Conservation (phyloP, 1,140 invertebrate genomes). For the Aricia agestis region DNA sequence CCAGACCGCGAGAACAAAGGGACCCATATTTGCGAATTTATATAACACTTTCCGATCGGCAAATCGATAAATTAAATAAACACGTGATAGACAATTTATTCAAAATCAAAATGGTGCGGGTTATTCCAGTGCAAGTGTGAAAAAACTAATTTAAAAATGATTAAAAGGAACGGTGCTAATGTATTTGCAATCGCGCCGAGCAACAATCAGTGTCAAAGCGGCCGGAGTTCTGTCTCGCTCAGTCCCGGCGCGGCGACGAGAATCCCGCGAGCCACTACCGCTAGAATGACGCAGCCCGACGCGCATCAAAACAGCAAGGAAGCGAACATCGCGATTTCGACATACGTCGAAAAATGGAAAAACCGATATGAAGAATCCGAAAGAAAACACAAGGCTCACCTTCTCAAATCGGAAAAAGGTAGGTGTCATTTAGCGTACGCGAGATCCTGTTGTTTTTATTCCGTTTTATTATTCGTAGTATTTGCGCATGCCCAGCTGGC, state of each 20-base stretch:
- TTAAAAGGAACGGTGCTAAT: slow-evolving; percentile 75
- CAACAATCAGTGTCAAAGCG: slow-evolving; percentile 71
- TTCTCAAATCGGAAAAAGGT: slow-evolving; percentile 83
- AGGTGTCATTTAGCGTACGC: slow-evolving; percentile 53
- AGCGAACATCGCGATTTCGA: slow-evolving; percentile 61
- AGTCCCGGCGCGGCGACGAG: slow-evolving; percentile 60
- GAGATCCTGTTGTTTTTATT: slow-evolving; percentile 46
- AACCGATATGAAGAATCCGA: slow-evolving; percentile 82
- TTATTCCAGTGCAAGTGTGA: slow-evolving; percentile 55
- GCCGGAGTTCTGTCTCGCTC: slow-evolving; percentile 68
- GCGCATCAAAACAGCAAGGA: slow-evolving; percentile 65
- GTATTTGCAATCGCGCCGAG: slow-evolving; percentile 72
- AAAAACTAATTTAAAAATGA: slow-evolving; percentile 73
- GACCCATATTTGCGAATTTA: slow-evolving; percentile 48
- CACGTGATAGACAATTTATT: slow-evolving; percentile 57
- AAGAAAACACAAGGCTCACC: slow-evolving; percentile 78
- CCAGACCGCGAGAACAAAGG: slow-evolving; percentile 61
- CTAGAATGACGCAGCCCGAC: slow-evolving; percentile 68
- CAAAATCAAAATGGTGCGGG: slow-evolving; percentile 59
- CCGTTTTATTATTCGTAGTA: slow-evolving; percentile 33
- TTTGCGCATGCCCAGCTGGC: slow-evolving; percentile 55
- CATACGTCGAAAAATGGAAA: slow-evolving; percentile 79
- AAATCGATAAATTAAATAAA: slow-evolving; percentile 62
- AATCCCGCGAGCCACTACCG: slow-evolving; percentile 64
- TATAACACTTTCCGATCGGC: slow-evolving; percentile 49